Conservation (phyloP, 2,888 invertebrate genomes). For the Trissoscelio sp. region DNA sequence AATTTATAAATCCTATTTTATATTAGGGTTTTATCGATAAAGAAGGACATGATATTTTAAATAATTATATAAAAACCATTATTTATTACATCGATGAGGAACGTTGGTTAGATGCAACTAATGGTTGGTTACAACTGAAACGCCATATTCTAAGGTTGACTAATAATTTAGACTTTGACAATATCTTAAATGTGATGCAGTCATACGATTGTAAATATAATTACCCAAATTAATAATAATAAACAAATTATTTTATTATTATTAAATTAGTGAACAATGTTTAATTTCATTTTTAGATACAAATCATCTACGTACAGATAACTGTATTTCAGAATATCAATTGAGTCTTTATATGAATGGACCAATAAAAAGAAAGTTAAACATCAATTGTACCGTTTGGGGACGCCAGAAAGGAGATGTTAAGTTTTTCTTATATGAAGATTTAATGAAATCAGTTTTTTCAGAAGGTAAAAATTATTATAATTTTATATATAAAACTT, state of each 20-base stretch:
- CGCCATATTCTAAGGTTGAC: slow-evolving; percentile 10
- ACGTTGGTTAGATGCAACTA: slow-evolving; percentile 19
- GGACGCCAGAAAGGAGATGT: slow-evolving; percentile 32
- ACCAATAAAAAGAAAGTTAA: slow-evolving; percentile 25
- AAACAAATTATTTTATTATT: neutral
- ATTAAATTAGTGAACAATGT: neutral
- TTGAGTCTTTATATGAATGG: slow-evolving; percentile 34
- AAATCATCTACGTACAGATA: neutral
- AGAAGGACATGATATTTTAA: neutral
- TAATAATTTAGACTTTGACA: slow-evolving; percentile 27
- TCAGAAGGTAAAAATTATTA: slow-evolving; percentile 26
- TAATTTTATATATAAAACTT: neutral
- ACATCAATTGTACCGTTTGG: slow-evolving; percentile 34
- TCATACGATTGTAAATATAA: slow-evolving; percentile 15
- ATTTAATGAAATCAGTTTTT: slow-evolving; percentile 35
- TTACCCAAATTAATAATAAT: neutral
- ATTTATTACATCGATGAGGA: neutral
- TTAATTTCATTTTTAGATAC: slow-evolving; percentile 3
- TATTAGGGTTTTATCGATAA: slow-evolving; percentile 39
- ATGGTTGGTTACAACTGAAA: slow-evolving; percentile 29
- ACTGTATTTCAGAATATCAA: neutral
- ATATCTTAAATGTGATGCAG: slow-evolving; percentile 19
- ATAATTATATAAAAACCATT: slow-evolving; percentile 2
- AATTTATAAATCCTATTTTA: slow-evolving; percentile 1
- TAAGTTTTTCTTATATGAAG: slow-evolving; percentile 33